phyloP scores from a whole-genome alignment of 2,888 invertebrate genomes.

The Villa cingulata region DNA sequence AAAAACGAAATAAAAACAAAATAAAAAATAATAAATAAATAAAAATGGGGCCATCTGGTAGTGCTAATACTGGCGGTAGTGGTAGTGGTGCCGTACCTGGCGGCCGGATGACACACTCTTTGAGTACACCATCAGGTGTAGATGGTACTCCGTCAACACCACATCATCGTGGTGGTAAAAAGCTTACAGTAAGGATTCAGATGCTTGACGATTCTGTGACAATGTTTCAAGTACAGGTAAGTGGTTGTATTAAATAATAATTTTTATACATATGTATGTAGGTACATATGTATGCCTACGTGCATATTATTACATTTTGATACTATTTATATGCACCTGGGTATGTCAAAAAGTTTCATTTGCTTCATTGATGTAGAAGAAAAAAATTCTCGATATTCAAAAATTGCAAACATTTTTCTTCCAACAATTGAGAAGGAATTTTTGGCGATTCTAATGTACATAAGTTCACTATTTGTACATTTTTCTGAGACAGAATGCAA shows the following conservation, averaged over 20 bases:
- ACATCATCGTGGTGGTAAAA: conserved; percentile 75
- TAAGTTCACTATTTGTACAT: no score
- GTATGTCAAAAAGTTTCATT: no score
- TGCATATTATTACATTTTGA: no score
- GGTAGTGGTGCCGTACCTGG: conserved; percentile 21
- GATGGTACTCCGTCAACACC: conserved; percentile 56
- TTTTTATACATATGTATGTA: no score
- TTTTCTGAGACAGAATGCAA: no score
- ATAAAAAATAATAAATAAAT: background rate
- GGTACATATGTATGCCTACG: background rate
- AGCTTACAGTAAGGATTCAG: conserved; percentile 74
- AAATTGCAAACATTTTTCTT: no score
- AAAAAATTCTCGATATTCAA: no score
- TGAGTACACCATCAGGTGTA: conserved; percentile 72
- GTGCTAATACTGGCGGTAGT: conserved; percentile 12
- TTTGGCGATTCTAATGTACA: no score
- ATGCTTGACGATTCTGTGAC: conserved; percentile 82
- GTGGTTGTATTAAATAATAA: conserved; percentile 17
- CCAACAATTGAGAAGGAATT: no score
- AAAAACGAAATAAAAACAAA: background rate
- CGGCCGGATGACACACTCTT: conserved; percentile 68
- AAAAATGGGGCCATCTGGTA: conserved; percentile 12
- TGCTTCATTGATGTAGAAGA: no score
- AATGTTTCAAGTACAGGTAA: conserved; percentile 85
- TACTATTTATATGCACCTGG: no score